These are phyloP conservation scores for Montipora foliosa DNA, from an alignment of 64 coral and sea anemone genomes.

Conservation along the genomic window DNA sequence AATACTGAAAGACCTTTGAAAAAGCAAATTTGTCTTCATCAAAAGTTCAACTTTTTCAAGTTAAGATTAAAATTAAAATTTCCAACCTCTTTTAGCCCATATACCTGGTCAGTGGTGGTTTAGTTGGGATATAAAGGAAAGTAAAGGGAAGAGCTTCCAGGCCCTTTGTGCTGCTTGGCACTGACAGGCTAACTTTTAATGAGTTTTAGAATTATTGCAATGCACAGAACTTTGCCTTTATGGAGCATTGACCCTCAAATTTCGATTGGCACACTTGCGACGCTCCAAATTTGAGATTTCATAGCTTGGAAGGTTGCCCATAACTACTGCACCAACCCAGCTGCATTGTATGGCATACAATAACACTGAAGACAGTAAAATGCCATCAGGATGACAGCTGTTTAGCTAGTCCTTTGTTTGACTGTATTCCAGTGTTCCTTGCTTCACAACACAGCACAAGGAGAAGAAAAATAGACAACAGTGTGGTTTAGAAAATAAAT, in stretches of 20 bases:
- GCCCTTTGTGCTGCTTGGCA: conserved; percentile 16
- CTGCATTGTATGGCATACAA: too few relatives aligned
- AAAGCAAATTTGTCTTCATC: neutral
- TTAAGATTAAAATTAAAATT: conserved; percentile 17
- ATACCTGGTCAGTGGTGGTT: conserved; percentile 14
- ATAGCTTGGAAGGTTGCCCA: neutral
- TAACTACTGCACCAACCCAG: neutral
- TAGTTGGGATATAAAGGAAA: conserved; percentile 11
- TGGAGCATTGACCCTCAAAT: neutral
- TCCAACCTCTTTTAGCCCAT: neutral
- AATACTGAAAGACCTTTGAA: too few relatives aligned
- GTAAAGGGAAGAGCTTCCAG: conserved; percentile 15
- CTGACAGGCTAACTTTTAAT: neutral
- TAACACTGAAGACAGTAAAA: neutral
- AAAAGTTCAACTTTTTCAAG: conserved; percentile 17
- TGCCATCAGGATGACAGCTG: neutral
- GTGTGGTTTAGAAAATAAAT: neutral
- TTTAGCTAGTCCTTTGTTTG: neutral
- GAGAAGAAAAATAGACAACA: neutral
- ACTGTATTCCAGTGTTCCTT: too few relatives aligned
- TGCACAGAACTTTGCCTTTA: neutral
- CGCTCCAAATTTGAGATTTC: neutral
- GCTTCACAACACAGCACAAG: neutral
- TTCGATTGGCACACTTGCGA: neutral
- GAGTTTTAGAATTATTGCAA: neutral